Base-by-base conservation (phyloP, 2,113 vertebrate species). In the Acanthochromis polyacanthus region DNA sequence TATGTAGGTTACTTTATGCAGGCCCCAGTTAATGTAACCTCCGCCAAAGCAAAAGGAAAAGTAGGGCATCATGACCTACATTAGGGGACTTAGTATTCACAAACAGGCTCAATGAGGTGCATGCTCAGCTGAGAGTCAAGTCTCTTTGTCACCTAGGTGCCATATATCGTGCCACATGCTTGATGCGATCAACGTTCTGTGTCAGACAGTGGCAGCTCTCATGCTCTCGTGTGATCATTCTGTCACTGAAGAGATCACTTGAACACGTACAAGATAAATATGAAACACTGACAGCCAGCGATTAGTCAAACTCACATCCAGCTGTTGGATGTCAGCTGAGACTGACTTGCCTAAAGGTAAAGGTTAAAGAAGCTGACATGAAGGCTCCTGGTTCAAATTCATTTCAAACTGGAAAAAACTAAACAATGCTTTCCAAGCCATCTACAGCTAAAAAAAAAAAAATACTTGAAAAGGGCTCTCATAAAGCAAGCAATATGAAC, bases 1-100 rank as follows among this genome's bases (percentile, higher is more conserved):
- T 83, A 92, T 90, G 85, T 92, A 66, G 86, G 88, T 86, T 92
- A 85, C 57, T 75, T 72, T 60, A 71, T 23, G 23, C 55, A 63
- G 71, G 84, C 73, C 74, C 53, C 81, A 74, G 80, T 80, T 71
- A 63, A 65, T 71, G 80, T 51, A 80, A 55, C 46, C 25, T 3
- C 79, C 64, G 84, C 79, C 77, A 88, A 83, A 76, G 66, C 36
- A 60, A 72, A 22, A 32, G 48, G 30, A 70, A 89, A 93, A 89
- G 86, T 91, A 75, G 91, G 91, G 52, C 85, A 89, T 81, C 52
- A 46, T 81, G 90, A 86, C 91, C 91, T 78, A 92, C 75, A 93
- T 94, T 61, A 74, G 60, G 30, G 40, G 64, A 71, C 59, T 72
- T 57, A 16, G 56, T 55, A 56, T 78, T 71, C 77, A 89, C 64